These are phyloP conservation scores for Uropetala carovei DNA, from an alignment of 2,888 invertebrate species.

Conservation along the genomic window DNA sequence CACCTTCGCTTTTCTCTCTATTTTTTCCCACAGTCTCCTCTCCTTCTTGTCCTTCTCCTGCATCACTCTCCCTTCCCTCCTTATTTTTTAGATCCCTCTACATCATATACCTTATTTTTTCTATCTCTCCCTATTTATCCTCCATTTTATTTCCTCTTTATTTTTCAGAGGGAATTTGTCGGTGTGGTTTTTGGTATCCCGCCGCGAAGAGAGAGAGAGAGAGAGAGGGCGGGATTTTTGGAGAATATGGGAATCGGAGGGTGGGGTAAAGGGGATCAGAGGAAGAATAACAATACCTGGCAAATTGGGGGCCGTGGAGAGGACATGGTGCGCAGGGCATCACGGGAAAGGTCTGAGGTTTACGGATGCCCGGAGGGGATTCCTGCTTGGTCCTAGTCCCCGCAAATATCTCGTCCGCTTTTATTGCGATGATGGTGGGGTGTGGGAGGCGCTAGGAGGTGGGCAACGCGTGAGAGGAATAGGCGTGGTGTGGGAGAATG, in stretches of 20 bases:
- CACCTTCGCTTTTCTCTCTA: too few species aligned
- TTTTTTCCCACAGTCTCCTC: too few species aligned
- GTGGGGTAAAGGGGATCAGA: background rate
- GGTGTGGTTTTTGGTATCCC: background rate
- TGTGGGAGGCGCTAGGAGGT: too few species aligned
- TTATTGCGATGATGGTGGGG: slow-evolving; percentile 48
- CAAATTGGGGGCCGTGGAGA: slow-evolving; percentile 46
- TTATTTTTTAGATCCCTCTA: slow-evolving; percentile 27
- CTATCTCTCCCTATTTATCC: slow-evolving; percentile 64
- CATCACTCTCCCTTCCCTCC: slow-evolving; percentile 55
- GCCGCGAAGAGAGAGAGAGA: background rate
- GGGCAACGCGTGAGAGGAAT: background rate
- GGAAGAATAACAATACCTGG: slow-evolving; percentile 32
- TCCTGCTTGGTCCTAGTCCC: background rate
- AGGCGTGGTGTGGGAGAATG: background rate
- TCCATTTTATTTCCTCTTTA: slow-evolving; percentile 55
- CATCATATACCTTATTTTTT: slow-evolving; percentile 59
- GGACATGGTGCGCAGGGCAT: too few species aligned
- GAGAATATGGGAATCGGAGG: background rate
- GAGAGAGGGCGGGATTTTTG: too few species aligned
- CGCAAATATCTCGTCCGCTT: slow-evolving; percentile 48
- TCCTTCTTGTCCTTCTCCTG: background rate
- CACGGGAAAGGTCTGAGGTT: background rate
- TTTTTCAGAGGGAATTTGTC: slow-evolving; percentile 51
- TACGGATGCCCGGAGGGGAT: slow-evolving; percentile 26